Evolutionary conservation across 2,888 invertebrate species (phyloP), one percentile per base, ranked within the genome.

Genomic region (Ennomos quercinarius): DNA sequence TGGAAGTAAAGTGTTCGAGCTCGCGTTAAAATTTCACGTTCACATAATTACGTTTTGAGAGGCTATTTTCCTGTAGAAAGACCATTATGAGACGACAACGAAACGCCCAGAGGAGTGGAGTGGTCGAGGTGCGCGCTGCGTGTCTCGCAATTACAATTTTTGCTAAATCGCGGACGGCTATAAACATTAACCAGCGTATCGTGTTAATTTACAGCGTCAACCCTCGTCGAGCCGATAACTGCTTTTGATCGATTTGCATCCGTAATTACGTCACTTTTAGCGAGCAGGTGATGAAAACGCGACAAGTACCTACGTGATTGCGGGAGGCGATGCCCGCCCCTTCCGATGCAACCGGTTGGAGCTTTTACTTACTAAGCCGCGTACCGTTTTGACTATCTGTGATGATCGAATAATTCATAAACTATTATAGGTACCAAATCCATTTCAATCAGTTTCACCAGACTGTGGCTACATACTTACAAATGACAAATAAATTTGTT

Each of bases 241-340:
- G 86, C 82, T 81, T 81, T 83, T 86, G 88, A 91, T 89, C 89
- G 89, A 92, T 91, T 91, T 92, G 91, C 92, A 92, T 92, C 86
- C 82, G 80, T 91, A 91, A 92, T 92, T 88, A 88, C 89, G 84
- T 91, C 89, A 91, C 89, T 89, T 90, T 87, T 87, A 87, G 85
- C 86, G 76, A 80, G 80, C 86, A 89, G 88, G 90, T 90, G 91
- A 92, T 91, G 92, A 91, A 91, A 92, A 88, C 81, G 86, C 89
- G 89, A 88, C 90, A 89, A 89, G 89, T 89, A 83, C 83, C 83
- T 84, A 83, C 84, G 84, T 84, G 89, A 89, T 90, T 87, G 86
- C 87, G 75, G 81, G 78, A 80, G 79, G 78, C 76, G 79, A 77
- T 77, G 75, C 77, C 82, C 87, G 86, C 87, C 87, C 86, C 83